These are phyloP conservation scores for Anthoscopus minutus DNA, from an alignment of 2,113 vertebrate genomes.

Conservation along the genomic window DNA sequence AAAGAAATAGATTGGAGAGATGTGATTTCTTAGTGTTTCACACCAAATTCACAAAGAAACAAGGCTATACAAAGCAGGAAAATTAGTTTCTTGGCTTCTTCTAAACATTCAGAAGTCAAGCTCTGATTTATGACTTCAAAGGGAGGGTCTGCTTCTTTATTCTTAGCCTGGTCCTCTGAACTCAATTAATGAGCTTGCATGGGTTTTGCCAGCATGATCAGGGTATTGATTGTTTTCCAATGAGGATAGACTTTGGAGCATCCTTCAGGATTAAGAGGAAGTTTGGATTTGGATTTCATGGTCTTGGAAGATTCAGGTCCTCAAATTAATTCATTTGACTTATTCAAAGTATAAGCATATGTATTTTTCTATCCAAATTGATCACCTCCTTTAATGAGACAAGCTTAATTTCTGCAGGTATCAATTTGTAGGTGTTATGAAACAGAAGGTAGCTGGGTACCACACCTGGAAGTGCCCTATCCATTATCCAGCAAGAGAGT, in stretches of 20 bases:
- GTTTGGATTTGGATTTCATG: background rate
- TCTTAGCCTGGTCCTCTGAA: background rate
- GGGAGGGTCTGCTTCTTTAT: background rate
- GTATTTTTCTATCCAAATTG: background rate
- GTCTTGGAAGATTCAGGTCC: background rate
- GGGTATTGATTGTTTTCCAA: background rate
- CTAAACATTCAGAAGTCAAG: background rate
- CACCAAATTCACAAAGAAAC: background rate
- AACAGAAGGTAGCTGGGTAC: background rate
- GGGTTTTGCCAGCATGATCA: background rate
- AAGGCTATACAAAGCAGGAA: background rate
- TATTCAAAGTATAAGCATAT: background rate
- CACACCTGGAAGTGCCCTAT: background rate
- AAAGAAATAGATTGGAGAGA: background rate
- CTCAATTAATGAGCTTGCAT: rapidly evolving
- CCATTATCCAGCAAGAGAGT: background rate
- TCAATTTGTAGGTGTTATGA: background rate
- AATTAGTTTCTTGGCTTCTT: background rate
- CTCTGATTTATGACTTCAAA: background rate
- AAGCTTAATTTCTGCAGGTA: background rate
- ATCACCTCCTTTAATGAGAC: background rate
- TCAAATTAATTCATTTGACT: background rate
- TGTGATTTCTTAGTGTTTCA: background rate
- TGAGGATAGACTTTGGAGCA: background rate
- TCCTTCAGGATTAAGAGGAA: background rate